Percentiles rank a stretch among this genome's conserved stretches.
phyloP scores from a whole-genome alignment of 2,888 invertebrate genomes.

The Chalcis sispes region DNA sequence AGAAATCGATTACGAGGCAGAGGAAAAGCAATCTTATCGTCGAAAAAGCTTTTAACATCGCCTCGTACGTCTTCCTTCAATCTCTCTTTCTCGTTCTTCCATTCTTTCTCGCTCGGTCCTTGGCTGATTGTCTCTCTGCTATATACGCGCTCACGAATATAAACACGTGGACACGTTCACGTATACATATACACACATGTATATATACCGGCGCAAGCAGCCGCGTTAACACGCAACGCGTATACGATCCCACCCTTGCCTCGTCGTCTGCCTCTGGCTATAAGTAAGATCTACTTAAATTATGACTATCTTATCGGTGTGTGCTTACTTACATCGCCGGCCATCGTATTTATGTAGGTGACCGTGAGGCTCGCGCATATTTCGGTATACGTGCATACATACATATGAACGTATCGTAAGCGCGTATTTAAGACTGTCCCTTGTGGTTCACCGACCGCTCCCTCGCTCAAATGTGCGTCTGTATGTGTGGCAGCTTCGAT shows the following conservation, averaged over 20 bases:
- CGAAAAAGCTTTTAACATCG: conserved; percentile 53
- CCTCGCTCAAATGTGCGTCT: conserved; percentile 35
- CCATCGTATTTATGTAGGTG: conserved; percentile 68
- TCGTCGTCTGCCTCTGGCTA: conserved; percentile 58
- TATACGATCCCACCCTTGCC: conserved; percentile 1
- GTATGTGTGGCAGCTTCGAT: no score
- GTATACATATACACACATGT: background rate
- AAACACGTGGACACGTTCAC: conserved; percentile 7
- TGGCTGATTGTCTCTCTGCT: background rate
- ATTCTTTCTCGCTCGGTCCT: background rate
- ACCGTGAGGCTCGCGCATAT: conserved; percentile 63
- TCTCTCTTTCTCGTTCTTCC: conserved; percentile 29
- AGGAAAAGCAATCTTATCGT: conserved; percentile 45
- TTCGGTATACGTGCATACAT: conserved; percentile 1
- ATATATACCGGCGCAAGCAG: background rate
- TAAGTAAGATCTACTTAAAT: conserved; percentile 70
- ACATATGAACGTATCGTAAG: background rate
- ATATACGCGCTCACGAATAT: background rate
- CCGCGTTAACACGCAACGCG: conserved; percentile 45
- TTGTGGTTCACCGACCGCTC: no score
- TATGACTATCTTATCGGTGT: conserved; percentile 71
- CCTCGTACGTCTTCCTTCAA: conserved; percentile 39
- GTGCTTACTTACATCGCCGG: conserved; percentile 67
- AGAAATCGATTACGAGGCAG: conserved; percentile 43
- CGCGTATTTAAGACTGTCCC: conserved; percentile 7